Evolutionary conservation across 2,113 vertebrate species (phyloP).

Genomic region (Semicossyphus pulcher): DNA sequence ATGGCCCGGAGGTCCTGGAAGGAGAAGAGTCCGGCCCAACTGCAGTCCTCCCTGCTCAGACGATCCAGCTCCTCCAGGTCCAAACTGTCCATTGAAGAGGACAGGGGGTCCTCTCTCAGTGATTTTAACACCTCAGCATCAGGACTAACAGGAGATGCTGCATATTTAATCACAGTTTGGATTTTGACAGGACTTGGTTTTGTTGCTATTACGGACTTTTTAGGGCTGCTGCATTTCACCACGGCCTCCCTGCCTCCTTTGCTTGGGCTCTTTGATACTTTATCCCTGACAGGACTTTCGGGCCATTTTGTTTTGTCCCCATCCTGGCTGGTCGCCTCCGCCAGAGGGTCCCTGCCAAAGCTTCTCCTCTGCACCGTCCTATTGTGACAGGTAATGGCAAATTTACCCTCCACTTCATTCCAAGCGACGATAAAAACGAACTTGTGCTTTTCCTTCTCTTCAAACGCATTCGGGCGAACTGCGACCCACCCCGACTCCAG

Average conservation of each 20-base stretch:
- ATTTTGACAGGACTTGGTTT: constrained; percentile 54
- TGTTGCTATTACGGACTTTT: constrained; percentile 5
- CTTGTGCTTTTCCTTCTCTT: constrained; percentile 93
- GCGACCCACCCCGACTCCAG: constrained; percentile 96
- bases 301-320: constrained; percentile 75
- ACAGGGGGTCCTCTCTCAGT: constrained; percentile 71
- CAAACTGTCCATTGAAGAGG: constrained; percentile 52
- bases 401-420: constrained; percentile 97
- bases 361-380: constrained; percentile 92
- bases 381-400: constrained; percentile 96
- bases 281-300: constrained; percentile 69
- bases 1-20: constrained; percentile 91
- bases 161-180: constrained; percentile 39
- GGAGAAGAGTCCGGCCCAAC: constrained; percentile 98
- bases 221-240: constrained; percentile 29
- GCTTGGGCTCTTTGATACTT: constrained; percentile 55
- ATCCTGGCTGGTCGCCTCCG: constrained; percentile 47
- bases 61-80: constrained; percentile 73
- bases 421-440: constrained; percentile 96
- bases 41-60: constrained; percentile 87
- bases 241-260: constrained; percentile 43
- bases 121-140: constrained; percentile 83
- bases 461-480: constrained; percentile 92
- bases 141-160: constrained; percentile 46
- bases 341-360: constrained; percentile 80